Conservation (phyloP, 2,888 invertebrate species). For the Tineola bisselliella region DNA sequence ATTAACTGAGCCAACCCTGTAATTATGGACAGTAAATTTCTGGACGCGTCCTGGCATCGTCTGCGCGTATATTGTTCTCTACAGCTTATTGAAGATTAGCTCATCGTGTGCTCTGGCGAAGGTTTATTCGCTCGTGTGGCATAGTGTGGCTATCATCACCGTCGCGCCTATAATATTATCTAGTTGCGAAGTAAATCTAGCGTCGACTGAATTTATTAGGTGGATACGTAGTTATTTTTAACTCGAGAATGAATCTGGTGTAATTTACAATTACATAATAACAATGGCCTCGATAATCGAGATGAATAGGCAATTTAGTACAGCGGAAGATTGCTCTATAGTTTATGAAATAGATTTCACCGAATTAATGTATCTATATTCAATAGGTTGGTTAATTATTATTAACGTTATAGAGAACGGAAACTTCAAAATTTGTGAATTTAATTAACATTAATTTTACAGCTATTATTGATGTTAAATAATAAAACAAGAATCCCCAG, state of each 20-base stretch:
- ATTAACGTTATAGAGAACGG: not conserved
- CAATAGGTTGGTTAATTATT: not conserved
- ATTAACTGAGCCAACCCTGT: conserved; percentile 85
- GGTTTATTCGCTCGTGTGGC: not conserved
- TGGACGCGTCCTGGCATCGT: conserved; percentile 69
- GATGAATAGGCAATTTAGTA: not conserved
- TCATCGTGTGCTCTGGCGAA: conserved; percentile 22
- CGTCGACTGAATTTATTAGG: not conserved
- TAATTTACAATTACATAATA: not conserved
- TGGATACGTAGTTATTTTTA: not conserved
- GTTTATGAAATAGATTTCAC: not conserved
- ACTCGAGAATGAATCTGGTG: not conserved
- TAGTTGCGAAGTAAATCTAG: conserved; percentile 5
- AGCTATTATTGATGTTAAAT: conserved; percentile 20
- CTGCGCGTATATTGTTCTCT: conserved; percentile 56
- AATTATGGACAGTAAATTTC: conserved; percentile 88
- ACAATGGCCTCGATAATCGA: not conserved
- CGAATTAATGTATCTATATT: not conserved
- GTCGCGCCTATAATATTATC: conserved; percentile 7
- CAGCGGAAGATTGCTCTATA: not conserved
- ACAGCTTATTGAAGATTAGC: conserved; percentile 46
- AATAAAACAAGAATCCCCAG: conserved; percentile 23
- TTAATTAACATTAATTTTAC: conserved; percentile 24
- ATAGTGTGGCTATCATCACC: conserved; percentile 7
- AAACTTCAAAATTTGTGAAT: not conserved